These are phyloP conservation scores for Cephus runcator DNA, from an alignment of 2,888 invertebrate species.

Conservation along the genomic window DNA sequence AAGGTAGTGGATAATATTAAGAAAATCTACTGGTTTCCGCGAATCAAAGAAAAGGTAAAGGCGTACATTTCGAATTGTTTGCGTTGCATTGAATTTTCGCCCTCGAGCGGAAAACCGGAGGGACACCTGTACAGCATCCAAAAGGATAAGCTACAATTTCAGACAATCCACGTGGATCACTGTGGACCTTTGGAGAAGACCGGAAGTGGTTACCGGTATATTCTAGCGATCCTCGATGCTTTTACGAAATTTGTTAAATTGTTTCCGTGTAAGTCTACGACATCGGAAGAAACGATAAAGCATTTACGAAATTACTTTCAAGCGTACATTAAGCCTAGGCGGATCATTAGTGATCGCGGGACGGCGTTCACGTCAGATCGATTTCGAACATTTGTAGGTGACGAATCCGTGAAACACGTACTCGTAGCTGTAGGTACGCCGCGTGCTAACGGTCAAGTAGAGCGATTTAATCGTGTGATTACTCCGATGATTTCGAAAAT, in stretches of 20 bases:
- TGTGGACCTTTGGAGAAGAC: conserved; percentile 37
- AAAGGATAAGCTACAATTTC: conserved; percentile 39
- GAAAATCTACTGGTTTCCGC: conserved; percentile 30
- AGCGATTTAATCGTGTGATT: conserved; percentile 35
- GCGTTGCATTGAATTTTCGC: too few relatives aligned
- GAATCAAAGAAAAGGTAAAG: conserved; percentile 34
- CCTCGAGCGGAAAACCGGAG: too few relatives aligned
- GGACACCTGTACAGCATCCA: conserved; percentile 33
- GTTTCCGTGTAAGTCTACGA: conserved; percentile 32
- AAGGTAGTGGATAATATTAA: conserved; percentile 20
- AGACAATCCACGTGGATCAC: conserved; percentile 42
- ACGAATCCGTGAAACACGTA: conserved; percentile 31
- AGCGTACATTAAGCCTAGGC: conserved; percentile 31
- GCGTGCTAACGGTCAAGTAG: conserved; percentile 48
- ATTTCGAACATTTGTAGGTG: conserved; percentile 34
- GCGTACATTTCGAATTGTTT: background rate
- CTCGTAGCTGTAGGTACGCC: conserved; percentile 41
- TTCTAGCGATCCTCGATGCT: conserved; percentile 37
- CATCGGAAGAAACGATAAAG: conserved; percentile 27
- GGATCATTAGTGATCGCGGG: conserved; percentile 43
- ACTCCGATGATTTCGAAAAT: conserved; percentile 43
- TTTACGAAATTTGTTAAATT: conserved; percentile 40
- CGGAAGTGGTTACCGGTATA: conserved; percentile 22
- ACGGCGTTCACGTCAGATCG: conserved; percentile 40
- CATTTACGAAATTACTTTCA: conserved; percentile 29